These are phyloP conservation scores for Percopsis omiscomaycus DNA, from an alignment of 2,797 vertebrate species.

Conservation along the genomic window DNA sequence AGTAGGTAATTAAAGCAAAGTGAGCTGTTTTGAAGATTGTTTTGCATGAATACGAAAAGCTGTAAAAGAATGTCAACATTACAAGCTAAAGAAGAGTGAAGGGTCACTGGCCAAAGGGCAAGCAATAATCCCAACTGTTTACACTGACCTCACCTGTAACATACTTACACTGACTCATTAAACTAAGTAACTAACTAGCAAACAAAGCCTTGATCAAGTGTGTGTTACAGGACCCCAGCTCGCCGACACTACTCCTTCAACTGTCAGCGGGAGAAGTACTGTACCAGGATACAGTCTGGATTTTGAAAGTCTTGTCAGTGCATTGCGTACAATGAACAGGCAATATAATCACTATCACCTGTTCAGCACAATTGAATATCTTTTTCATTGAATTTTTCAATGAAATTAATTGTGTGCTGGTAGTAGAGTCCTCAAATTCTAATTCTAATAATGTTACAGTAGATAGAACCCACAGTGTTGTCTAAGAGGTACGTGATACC, in stretches of 20 bases:
- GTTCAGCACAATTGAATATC: not conserved
- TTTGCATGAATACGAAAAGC: slow-evolving; percentile 37
- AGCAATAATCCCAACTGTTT: slow-evolving; percentile 4
- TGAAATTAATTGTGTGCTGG: slow-evolving; percentile 23
- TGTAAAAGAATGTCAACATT: slow-evolving; percentile 30
- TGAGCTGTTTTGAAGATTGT: slow-evolving; percentile 22
- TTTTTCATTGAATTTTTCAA: slow-evolving; percentile 2
- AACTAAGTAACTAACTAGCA: too few species aligned
- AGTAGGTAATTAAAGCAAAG: slow-evolving; percentile 44
- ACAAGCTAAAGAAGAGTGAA: slow-evolving; percentile 29
- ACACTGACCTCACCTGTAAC: too few species aligned
- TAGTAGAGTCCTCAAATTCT: slow-evolving; percentile 6
- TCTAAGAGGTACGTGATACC: slow-evolving; percentile 28
- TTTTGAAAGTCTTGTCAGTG: slow-evolving; percentile 3
- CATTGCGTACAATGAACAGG: not conserved
- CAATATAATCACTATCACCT: not conserved
- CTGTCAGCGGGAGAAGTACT: not conserved
- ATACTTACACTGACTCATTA: too few species aligned
- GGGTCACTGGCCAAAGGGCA: slow-evolving; percentile 42
- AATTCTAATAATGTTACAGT: slow-evolving; percentile 30
- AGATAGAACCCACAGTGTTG: slow-evolving; percentile 46
- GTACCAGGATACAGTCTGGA: not conserved
- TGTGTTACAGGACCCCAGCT: too few species aligned
- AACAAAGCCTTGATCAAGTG: too few species aligned
- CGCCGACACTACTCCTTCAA: not conserved